These are phyloP conservation scores for Andrena cerasifolii DNA, from an alignment of 1,140 invertebrate species.

Conservation along the genomic window DNA sequence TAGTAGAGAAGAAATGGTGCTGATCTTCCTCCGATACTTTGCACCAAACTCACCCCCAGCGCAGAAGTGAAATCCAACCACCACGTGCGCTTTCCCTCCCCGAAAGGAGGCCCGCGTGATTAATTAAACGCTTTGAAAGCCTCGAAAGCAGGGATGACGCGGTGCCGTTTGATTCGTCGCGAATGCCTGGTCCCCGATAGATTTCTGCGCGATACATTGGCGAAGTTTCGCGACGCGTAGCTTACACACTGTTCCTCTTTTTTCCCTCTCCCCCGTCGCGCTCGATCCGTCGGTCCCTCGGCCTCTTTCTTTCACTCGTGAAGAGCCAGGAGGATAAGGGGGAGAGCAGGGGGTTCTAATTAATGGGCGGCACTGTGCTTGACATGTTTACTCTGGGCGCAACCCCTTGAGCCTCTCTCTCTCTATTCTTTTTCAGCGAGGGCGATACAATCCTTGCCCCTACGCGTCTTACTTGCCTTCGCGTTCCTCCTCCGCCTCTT, in stretches of 20 bases:
- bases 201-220: conserved; percentile 45
- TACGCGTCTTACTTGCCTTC: conserved; percentile 41
- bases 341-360: conserved; percentile 67
- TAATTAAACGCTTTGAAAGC: conserved; percentile 42
- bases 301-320: conserved; percentile 59
- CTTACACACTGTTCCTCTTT: conserved; percentile 3
- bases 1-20: too few species aligned
- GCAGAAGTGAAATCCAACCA: background rate
- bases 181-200: conserved; percentile 48
- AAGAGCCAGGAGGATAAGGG: conserved; percentile 40
- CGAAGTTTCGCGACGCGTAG: background rate
- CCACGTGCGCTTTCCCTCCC: too few species aligned
- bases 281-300: background rate
- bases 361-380: conserved; percentile 74
- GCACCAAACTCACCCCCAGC: background rate
- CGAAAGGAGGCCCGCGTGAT: conserved; percentile 8
- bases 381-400: conserved; percentile 76
- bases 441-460: conserved; percentile 70
- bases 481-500: conserved; percentile 22
- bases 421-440: conserved; percentile 70
- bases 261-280: conserved; percentile 26
- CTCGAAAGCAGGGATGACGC: conserved; percentile 18
- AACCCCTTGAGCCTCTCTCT: conserved; percentile 67
- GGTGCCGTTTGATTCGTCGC: conserved; percentile 50
- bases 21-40: background rate